phyloP scores from a whole-genome alignment of 2,113 vertebrate genomes.

The Prochilodus magdalenae region DNA sequence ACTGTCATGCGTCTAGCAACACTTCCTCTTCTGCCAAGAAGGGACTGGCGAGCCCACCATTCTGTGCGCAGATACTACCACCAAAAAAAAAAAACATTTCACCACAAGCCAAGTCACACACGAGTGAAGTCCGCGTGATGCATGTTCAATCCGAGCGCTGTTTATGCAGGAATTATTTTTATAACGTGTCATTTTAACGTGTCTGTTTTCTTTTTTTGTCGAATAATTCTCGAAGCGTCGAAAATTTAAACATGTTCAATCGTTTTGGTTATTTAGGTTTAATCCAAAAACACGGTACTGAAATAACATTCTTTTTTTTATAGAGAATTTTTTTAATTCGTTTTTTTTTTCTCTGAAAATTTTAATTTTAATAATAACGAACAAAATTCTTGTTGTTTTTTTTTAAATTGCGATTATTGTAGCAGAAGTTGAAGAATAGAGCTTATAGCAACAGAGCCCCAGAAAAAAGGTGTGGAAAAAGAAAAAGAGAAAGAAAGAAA shows the following conservation, averaged over 20 bases:
- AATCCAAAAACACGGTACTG: no score
- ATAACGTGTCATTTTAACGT: no score
- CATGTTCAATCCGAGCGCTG: no score
- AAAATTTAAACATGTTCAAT: no score
- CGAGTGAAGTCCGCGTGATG: neutral
- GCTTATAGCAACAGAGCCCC: neutral
- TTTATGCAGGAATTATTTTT: neutral
- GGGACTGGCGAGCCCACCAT: constrained; percentile 52
- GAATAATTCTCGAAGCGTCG: neutral
- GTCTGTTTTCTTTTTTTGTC: no score
- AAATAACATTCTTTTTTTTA: no score
- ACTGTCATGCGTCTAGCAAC: constrained; percentile 81
- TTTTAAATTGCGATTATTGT: neutral
- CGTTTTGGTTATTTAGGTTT: no score
- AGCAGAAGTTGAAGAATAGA: neutral
- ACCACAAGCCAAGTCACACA: neutral
- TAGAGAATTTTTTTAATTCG: no score
- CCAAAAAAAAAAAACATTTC: neutral
- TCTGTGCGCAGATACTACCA: constrained; percentile 10
- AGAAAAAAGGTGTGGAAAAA: neutral
- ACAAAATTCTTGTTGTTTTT: no score
- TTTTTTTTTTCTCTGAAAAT: no score
- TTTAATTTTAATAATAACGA: no score
- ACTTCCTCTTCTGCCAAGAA: constrained; percentile 77
- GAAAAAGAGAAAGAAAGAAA: neutral